A percentile compares a stretch with the other conserved stretches of the same genome.
Conservation (phyloP, 2,113 vertebrate genomes). For the Podiceps cristatus region DNA sequence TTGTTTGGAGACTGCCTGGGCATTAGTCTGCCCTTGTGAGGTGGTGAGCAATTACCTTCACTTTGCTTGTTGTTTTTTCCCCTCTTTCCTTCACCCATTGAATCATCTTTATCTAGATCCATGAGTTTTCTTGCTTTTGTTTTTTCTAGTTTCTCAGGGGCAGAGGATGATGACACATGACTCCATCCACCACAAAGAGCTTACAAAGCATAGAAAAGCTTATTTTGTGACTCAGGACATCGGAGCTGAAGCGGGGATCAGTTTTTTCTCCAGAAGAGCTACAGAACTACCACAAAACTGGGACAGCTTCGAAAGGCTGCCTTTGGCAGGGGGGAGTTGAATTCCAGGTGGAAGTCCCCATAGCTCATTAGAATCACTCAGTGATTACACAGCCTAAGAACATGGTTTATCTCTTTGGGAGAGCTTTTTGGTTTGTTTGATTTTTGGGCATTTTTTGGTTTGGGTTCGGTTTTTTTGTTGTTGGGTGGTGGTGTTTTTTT, state of each 20-base stretch:
- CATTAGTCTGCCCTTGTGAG: neutral
- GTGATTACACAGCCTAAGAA: neutral
- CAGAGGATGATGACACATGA: no score
- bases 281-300: neutral
- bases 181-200: neutral
- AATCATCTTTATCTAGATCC: neutral
- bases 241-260: neutral
- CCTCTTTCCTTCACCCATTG: neutral
- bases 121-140: neutral
- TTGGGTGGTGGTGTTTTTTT: neutral
- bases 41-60: rapidly evolving
- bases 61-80: neutral
- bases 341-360: neutral
- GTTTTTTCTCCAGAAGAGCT: neutral
- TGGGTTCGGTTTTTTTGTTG: neutral
- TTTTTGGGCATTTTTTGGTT: no score
- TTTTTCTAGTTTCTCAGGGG: neutral
- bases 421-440: neutral
- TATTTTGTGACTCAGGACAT: neutral
- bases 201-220: neutral
- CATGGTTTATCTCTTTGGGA: neutral
- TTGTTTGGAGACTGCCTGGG: neutral
- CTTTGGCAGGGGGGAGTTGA: neutral
- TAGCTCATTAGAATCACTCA: neutral
- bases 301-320: neutral